These are phyloP conservation scores for Eriosoma lanigerum DNA, from an alignment of 1,140 invertebrate species.

Conservation along the genomic window DNA sequence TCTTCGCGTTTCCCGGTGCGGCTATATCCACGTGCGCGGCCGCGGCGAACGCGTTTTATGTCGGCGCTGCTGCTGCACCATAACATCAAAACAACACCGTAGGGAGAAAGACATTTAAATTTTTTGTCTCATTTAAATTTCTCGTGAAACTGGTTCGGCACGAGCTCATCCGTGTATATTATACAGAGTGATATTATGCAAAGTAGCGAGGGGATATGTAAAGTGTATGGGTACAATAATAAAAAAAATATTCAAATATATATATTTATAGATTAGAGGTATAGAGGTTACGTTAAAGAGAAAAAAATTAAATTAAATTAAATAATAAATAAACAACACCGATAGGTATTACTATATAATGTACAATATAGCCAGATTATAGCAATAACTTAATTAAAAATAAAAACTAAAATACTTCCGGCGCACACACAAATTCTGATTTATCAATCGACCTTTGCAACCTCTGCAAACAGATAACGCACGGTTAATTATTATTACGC, in stretches of 20 bases:
- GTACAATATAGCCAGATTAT: neutral
- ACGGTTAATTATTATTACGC: slow-evolving; percentile 7
- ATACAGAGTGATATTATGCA: neutral
- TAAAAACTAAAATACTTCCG: slow-evolving; percentile 40
- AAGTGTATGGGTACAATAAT: neutral
- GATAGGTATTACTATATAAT: no score
- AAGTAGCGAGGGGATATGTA: neutral
- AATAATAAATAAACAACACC: neutral
- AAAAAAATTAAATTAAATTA: neutral
- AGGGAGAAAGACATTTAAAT: slow-evolving; percentile 22
- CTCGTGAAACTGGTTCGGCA: slow-evolving; percentile 47
- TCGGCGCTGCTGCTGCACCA: neutral
- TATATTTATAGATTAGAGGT: no score
- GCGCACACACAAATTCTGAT: neutral
- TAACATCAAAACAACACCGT: neutral
- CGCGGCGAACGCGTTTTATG: neutral
- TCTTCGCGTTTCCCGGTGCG: neutral
- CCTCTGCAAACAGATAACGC: neutral
- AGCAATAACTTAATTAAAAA: neutral
- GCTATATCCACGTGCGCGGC: slow-evolving; percentile 1
- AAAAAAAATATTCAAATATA: no score
- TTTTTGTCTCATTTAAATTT: slow-evolving; percentile 40
- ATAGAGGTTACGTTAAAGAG: neutral
- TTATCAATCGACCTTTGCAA: slow-evolving; percentile 6
- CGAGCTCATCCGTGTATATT: neutral